Base-by-base conservation (phyloP, 2,888 invertebrate species). In the Drosophila recens region DNA sequence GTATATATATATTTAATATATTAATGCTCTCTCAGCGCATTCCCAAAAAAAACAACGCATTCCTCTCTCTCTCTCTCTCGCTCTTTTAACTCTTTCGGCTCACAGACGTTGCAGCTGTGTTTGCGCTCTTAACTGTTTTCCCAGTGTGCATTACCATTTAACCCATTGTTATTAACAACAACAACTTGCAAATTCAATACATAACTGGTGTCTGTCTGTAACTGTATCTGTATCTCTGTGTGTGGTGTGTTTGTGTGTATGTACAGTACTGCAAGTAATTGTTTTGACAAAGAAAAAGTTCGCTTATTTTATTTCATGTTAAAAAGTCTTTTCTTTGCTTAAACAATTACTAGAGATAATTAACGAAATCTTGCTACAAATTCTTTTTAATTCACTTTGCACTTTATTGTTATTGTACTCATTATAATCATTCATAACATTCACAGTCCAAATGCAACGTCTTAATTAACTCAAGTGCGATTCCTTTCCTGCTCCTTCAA, bases 371-470 rank as follows among this genome's bases (percentile, higher is more conserved):
- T 57, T 33, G 45, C 49, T 15, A 11, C 42, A 42, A 30, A 34
- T 49, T 38, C 23, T 52, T 43, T 20, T 43, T 20, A 42, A 43
- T 43, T 23, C 34, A 51, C 27, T 54, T 49, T 75, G 69, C 74
- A 61, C 72, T 61, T 65, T 43, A 72, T 74, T 77, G 66, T 72
- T 61, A 59, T 58, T 71, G 52, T 56, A 30, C 64, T 17, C 30
- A 34, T 20, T 30, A n/a, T 30, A 48, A 49, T 33, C 30, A 49
- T 15, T 30, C 27, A 30, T 17, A 57, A 23, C 30, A 3, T 27
- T 33, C 42, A 27, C 13, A 15, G 11, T 54, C 40, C 30, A n/a
- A 30, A 57, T 42, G 46, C 57, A 36, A 57, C 57, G 34, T 57
- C 56, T 36, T 11, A 20, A 8, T 36, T n/a, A 20, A 20, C 34